phyloP scores from a whole-genome alignment of 2,113 vertebrate species.

The Prochilodus magdalenae region DNA sequence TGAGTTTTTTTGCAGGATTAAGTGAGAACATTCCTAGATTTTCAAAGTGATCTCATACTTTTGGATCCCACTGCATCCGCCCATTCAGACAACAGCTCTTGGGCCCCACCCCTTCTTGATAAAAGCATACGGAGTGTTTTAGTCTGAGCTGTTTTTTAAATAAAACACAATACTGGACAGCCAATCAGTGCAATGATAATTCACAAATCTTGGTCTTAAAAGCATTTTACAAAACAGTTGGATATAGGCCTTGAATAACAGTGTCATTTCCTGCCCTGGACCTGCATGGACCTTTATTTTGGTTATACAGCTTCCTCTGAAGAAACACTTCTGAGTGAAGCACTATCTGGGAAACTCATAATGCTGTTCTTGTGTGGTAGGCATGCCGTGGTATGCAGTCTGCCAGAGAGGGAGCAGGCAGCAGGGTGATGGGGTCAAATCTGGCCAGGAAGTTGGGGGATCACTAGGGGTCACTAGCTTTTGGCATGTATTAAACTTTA shows the following conservation, averaged over 20 bases:
- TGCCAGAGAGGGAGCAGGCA: slow-evolving; percentile 44
- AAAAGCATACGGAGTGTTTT: no score
- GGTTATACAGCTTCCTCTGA: neutral
- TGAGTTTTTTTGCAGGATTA: no score
- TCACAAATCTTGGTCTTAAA: no score
- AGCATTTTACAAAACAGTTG: neutral
- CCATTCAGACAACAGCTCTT: no score
- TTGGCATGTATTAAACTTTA: slow-evolving; percentile 70
- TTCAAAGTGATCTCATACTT: no score
- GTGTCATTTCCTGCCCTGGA: neutral
- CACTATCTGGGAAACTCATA: slow-evolving; percentile 13
- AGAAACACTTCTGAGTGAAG: neutral
- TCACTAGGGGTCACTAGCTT: slow-evolving; percentile 71
- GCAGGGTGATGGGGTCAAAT: slow-evolving; percentile 53
- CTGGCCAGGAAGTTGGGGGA: slow-evolving; percentile 70
- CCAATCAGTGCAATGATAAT: no score
- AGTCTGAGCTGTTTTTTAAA: no score
- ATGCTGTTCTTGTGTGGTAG: slow-evolving; percentile 34
- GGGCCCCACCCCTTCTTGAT: no score
- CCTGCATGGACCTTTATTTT: neutral
- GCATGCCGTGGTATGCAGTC: slow-evolving; percentile 31
- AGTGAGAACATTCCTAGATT: no score
- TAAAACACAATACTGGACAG: no score
- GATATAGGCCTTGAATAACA: neutral
- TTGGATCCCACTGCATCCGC: no score